Base-by-base conservation (phyloP, 2,888 invertebrate genomes). In the Linnaemya tessellans region DNA sequence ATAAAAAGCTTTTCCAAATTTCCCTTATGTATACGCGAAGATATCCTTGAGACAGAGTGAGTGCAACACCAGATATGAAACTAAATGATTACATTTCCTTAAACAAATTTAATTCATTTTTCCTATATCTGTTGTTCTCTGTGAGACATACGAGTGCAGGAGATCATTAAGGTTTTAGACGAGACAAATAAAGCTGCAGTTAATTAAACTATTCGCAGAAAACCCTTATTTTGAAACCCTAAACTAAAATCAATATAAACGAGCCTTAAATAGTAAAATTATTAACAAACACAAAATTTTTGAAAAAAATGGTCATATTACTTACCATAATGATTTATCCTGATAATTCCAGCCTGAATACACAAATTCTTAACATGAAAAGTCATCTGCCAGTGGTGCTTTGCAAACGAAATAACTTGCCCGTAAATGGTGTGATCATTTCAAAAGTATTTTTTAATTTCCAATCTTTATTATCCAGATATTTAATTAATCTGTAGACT, bases 401-500 rank as follows among this genome's bases (percentile, higher is more conserved):
- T 20, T 38, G 30, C 20, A n/a, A 74, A 10, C 25, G 11, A 75
- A 67, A 77, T 58, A 62, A 9, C 30, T 51, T 51, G 25, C 22
- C 78, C 30, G 30, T 38, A 79, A 70, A 79, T 70, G 78, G 78
- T 70, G 68, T 60, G 22, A 70, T 60, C 49, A 79, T 70, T 79
- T 62, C 25, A 41, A 18, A 70, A 54, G 20, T 54, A 79, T 79
- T 79, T 79, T 79, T 79, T 79, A 79, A 79, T 79, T 62, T 51
- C 25, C 70, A 46, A 62, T 49, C 62, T 68, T 70, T 79, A 79
- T 79, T 79, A 70, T 79, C 62, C 60, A 70, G 70, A 60, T 70
- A 78, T 78, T 78, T 78, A 68, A 78, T 79, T 79, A 79, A 79
- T 79, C 78, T 70, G 10, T 10, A 41, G 60, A 70, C 30, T 70